These are phyloP conservation scores for Brachyptera risi DNA, from an alignment of 2,888 invertebrate species.

Conservation along the genomic window DNA sequence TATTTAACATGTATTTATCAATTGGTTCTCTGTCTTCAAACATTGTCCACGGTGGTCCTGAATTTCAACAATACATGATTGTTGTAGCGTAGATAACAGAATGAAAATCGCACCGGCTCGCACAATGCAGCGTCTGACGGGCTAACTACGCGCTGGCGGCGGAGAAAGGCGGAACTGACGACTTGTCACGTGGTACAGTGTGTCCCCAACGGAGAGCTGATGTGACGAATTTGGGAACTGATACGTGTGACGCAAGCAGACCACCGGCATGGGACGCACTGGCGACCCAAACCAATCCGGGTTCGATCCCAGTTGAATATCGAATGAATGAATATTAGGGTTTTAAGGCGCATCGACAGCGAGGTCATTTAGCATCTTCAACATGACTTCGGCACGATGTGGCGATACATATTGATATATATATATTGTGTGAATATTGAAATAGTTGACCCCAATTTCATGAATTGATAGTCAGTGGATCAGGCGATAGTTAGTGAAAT, in stretches of 20 bases:
- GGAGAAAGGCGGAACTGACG: not conserved
- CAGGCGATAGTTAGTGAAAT: no score
- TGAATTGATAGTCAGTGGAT: no score
- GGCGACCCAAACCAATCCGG: not conserved
- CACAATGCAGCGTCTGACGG: not conserved
- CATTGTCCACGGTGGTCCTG: constrained; percentile 3
- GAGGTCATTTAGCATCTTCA: no score
- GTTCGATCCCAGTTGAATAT: not conserved
- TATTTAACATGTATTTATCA: not conserved
- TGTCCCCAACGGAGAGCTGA: not conserved
- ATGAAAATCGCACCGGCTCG: not conserved
- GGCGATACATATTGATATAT: no score
- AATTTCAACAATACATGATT: not conserved
- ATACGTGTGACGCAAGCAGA: not conserved
- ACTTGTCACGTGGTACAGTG: not conserved
- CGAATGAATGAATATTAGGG: no score
- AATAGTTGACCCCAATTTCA: no score
- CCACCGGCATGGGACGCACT: constrained; percentile 1
- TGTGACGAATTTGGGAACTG: not conserved
- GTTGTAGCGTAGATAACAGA: not conserved
- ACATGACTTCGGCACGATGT: no score
- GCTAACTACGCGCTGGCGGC: not conserved
- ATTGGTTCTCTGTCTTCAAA: not conserved
- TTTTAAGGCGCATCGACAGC: no score
- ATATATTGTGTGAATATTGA: no score